phyloP scores from a whole-genome alignment of 2,888 invertebrate species.

The Stenodera caucasica region DNA sequence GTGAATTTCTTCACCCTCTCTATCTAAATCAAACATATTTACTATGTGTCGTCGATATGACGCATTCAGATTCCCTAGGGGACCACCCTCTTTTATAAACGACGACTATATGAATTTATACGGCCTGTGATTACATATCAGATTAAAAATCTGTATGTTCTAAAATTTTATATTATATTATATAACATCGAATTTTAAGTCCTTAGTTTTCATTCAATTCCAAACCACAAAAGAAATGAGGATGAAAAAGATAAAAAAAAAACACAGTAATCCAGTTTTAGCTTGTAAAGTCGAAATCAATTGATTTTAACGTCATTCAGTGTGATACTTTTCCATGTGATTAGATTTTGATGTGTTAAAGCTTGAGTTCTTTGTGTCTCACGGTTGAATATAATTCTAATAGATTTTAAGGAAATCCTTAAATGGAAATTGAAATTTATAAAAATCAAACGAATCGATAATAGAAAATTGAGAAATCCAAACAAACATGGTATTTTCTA shows the following conservation, averaged over 20 bases:
- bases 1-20: constrained; percentile 21
- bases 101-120: constrained; percentile 24
- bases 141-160: constrained; percentile 18
- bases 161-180: constrained; percentile 9
- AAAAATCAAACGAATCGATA: no score
- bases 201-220: constrained; percentile 23
- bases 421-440: neutral
- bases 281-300: constrained; percentile 23
- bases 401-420: neutral
- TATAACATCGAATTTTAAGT: neutral
- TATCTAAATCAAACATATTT: constrained; percentile 26
- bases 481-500: neutral
- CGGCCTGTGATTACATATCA: constrained; percentile 18
- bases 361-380: constrained; percentile 23
- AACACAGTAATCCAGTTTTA: constrained; percentile 20
- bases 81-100: constrained; percentile 24
- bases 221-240: constrained; percentile 8
- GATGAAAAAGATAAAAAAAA: constrained; percentile 5
- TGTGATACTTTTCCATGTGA: constrained; percentile 25
- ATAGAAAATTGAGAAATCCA: no score
- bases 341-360: constrained; percentile 27
- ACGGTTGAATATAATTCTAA: constrained; percentile 16
- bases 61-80: constrained; percentile 27
- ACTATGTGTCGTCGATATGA: constrained; percentile 26
- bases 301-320: constrained; percentile 27